A percentile compares a stretch with the other conserved stretches of the same genome.
phyloP scores from a whole-genome alignment of 2,113 vertebrate species.

The Nothoprocta pentlandii region DNA sequence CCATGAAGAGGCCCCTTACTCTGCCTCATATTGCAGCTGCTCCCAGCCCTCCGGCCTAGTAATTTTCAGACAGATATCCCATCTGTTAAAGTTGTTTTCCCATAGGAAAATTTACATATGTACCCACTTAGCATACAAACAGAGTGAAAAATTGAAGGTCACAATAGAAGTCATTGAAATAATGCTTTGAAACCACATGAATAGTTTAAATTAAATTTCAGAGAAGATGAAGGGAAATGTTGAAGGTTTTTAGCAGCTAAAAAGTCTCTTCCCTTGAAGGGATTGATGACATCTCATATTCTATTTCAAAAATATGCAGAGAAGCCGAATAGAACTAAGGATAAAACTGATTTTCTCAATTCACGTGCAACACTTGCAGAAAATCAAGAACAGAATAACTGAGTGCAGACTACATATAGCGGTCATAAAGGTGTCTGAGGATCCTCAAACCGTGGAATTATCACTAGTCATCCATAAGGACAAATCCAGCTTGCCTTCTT shows the following conservation, averaged over 20 bases:
- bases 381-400: neutral
- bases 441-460: neutral
- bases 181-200: neutral
- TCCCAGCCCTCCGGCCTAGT: neutral
- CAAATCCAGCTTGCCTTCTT: neutral
- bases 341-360: neutral
- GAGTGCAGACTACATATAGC: neutral
- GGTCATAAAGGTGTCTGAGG: neutral
- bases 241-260: neutral
- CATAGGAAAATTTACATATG: neutral
- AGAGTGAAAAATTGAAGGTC: neutral
- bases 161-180: neutral
- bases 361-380: neutral
- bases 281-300: neutral
- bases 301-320: slow-evolving; percentile 7
- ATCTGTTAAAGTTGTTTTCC: slow-evolving; percentile 22
- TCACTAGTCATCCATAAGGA: neutral
- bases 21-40: accelerated
- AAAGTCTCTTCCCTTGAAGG: neutral
- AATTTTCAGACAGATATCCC: slow-evolving; percentile 11
- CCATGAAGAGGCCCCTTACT: neutral
- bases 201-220: neutral
- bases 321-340: slow-evolving; percentile 37
- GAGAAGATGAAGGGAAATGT: neutral
- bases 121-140: neutral